These are phyloP conservation scores for Chymomyza fuscimana DNA, from an alignment of 2,888 invertebrate genomes.

Conservation along the genomic window DNA sequence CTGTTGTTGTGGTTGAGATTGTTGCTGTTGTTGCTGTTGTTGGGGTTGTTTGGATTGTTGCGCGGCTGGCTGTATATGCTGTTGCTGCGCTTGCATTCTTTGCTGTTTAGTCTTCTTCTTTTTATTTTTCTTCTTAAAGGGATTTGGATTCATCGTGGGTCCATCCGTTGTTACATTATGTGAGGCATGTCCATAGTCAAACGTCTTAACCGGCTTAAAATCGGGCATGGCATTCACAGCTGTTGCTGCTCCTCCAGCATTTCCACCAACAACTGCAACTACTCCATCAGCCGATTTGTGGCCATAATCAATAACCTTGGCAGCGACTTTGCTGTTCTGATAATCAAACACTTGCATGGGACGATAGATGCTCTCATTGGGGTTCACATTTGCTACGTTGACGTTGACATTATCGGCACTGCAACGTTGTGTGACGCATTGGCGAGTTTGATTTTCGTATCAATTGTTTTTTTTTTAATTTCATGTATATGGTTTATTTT, in stretches of 20 bases:
- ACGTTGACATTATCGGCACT: conserved; percentile 35
- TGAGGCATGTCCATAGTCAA: conserved; percentile 85
- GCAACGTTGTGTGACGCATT: conserved; percentile 49
- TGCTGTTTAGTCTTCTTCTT: neutral
- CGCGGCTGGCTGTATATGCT: conserved; percentile 1
- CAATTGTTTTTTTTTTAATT: conserved; percentile 41
- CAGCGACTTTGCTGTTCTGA: conserved; percentile 83
- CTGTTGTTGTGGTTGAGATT: conserved; percentile 5
- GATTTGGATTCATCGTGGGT: conserved; percentile 22
- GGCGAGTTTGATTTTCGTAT: conserved; percentile 42
- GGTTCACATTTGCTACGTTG: neutral
- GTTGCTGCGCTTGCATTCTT: conserved; percentile 15
- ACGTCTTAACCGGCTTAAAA: conserved; percentile 84
- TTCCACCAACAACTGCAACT: conserved; percentile 57
- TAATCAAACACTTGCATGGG: conserved; percentile 86
- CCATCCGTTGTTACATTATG: conserved; percentile 27
- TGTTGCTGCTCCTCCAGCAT: conserved; percentile 14
- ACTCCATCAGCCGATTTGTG: conserved; percentile 80
- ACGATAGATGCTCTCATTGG: conserved; percentile 79
- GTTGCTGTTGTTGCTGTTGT: conserved; percentile 18
- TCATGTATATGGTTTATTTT: conserved; percentile 19
- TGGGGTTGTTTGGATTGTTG: conserved; percentile 22
- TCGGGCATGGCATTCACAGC: conserved; percentile 69
- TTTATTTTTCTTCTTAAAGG: conserved; percentile 7
- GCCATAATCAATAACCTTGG: conserved; percentile 86